A percentile compares a stretch with the other conserved stretches of the same genome.
Evolutionary conservation across 1,140 invertebrate genomes (phyloP).

Genomic region (Hylyphantes graminicola): DNA sequence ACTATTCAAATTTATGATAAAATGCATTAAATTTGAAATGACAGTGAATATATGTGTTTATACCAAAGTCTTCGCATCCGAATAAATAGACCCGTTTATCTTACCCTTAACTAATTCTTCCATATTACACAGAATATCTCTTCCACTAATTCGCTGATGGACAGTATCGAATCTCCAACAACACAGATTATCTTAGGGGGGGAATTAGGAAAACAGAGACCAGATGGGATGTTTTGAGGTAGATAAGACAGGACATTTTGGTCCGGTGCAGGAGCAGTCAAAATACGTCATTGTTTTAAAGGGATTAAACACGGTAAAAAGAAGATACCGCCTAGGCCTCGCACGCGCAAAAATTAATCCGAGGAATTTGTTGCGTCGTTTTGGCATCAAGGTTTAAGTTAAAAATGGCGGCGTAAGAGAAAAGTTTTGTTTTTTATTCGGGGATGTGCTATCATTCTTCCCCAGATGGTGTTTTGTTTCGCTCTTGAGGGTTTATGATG

Average conservation of each 20-base stretch:
- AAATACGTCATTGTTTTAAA: conserved; percentile 28
- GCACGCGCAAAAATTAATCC: conserved; percentile 24
- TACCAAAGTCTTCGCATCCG: too few species aligned
- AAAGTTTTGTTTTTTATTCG: not conserved
- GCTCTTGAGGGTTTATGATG: too few species aligned
- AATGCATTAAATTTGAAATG: too few species aligned
- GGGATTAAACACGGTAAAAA: conserved; percentile 10
- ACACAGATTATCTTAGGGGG: conserved; percentile 42
- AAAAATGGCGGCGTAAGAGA: conserved; percentile 25
- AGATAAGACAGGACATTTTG: conserved; percentile 55
- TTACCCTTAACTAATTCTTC: not conserved
- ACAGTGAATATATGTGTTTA: too few species aligned
- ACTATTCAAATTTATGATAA: too few species aligned
- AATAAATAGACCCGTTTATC: not conserved
- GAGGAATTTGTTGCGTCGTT: conserved; percentile 14
- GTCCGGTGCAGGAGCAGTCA: conserved; percentile 6
- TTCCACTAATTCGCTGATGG: conserved; percentile 49
- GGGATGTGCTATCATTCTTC: too few species aligned
- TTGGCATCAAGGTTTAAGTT: conserved; percentile 29
- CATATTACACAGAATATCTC: not conserved
- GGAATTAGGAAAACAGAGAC: conserved; percentile 32
- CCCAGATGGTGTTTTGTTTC: too few species aligned
- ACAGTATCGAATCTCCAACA: conserved; percentile 38
- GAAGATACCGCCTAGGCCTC: conserved; percentile 21
- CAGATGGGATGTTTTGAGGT: conserved; percentile 59